Evolutionary conservation across 1,140 invertebrate species (phyloP).

Genomic region (Campoletis sonorensis): DNA sequence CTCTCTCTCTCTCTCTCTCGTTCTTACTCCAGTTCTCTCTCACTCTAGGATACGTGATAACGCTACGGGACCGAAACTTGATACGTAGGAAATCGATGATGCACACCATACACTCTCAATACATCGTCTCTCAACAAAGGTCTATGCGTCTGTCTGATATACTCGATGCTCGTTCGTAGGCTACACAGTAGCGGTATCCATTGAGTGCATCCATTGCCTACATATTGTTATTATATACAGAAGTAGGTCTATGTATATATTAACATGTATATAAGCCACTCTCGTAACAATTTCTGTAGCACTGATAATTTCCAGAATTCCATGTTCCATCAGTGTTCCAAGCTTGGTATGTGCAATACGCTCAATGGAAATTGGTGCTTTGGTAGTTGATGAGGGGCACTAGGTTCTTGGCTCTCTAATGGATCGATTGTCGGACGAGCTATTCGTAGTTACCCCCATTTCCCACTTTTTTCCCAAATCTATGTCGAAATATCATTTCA

Average conservation of each 20-base stretch:
- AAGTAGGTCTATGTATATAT: not conserved
- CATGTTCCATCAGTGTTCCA: not conserved
- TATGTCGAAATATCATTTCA: no score
- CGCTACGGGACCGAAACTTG: slow-evolving; percentile 21
- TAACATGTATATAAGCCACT: not conserved
- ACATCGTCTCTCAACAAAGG: not conserved
- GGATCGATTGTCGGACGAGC: no score
- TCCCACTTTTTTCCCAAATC: no score
- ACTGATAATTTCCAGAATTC: not conserved
- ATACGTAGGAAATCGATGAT: slow-evolving; percentile 16
- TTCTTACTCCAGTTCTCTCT: slow-evolving; percentile 15
- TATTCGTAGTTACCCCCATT: no score
- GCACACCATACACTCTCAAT: not conserved
- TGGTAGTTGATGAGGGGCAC: not conserved
- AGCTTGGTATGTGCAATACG: not conserved
- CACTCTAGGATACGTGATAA: not conserved
- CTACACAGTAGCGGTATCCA: not conserved
- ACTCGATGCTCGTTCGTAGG: not conserved
- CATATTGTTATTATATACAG: not conserved
- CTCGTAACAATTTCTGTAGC: not conserved
- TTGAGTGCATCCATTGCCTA: not conserved
- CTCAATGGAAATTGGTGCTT: not conserved
- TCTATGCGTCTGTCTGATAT: slow-evolving; percentile 7
- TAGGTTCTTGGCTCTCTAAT: not conserved
- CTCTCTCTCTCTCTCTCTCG: slow-evolving; percentile 1